phyloP scores from a whole-genome alignment of 2,888 invertebrate species.

The Morinoia aosen region DNA sequence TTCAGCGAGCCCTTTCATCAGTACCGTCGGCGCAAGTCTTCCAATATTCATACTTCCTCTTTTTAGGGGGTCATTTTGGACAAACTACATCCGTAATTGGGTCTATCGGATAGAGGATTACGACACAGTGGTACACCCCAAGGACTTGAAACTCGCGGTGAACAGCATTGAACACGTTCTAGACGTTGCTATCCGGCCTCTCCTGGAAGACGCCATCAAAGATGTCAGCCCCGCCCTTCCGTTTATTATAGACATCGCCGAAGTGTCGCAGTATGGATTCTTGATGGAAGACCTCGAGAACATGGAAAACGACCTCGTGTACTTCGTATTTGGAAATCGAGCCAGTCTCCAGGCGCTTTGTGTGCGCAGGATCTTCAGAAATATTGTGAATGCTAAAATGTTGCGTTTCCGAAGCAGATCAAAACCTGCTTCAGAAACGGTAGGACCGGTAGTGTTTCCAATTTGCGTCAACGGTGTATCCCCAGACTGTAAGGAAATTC shows the following conservation, averaged over 20 bases:
- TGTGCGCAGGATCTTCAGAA: background rate
- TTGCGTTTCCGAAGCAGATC: background rate
- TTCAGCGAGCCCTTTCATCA: background rate
- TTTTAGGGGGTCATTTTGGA: background rate
- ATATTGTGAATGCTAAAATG: background rate
- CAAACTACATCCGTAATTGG: background rate
- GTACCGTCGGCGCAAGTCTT: background rate
- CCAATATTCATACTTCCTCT: background rate
- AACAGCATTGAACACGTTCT: conserved; percentile 12
- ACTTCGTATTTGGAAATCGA: conserved; percentile 11
- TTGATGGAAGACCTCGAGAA: background rate
- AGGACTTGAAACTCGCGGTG: background rate
- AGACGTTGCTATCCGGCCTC: background rate
- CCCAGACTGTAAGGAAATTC: background rate
- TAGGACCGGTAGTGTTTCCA: background rate
- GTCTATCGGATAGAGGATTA: background rate
- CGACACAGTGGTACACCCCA: background rate
- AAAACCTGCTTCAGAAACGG: background rate
- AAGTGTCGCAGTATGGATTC: conserved; percentile 7
- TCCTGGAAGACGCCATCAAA: background rate
- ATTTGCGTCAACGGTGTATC: background rate
- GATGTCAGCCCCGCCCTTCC: background rate
- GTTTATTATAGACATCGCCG: background rate
- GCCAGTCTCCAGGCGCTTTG: conserved; percentile 6
- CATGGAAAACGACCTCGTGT: background rate